phyloP scores from a whole-genome alignment of 2,888 invertebrate genomes.

The Xanthostigma xanthostigma region DNA sequence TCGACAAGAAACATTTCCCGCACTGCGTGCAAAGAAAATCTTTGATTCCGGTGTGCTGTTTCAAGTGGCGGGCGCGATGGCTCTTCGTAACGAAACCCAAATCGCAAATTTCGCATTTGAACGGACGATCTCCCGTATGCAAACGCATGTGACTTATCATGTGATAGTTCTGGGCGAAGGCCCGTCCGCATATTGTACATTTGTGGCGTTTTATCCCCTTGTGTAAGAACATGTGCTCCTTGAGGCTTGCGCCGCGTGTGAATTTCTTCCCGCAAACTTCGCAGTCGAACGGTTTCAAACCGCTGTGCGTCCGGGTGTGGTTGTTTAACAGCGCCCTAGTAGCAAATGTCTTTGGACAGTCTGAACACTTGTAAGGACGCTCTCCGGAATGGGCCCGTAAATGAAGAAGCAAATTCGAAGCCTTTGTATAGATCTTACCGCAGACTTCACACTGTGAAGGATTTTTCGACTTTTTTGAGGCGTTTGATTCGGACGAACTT shows the following conservation, averaged over 20 bases:
- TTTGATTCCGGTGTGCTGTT: neutral
- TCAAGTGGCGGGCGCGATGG: neutral
- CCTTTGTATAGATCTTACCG: neutral
- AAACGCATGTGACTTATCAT: neutral
- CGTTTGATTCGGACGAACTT: neutral
- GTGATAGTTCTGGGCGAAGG: constrained; percentile 11
- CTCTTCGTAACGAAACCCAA: neutral
- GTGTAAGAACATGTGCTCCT: neutral
- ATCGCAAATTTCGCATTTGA: neutral
- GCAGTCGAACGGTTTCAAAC: neutral
- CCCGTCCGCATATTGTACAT: constrained; percentile 15
- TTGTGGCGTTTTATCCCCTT: constrained; percentile 16
- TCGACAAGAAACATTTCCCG: neutral
- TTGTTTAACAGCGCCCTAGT: neutral
- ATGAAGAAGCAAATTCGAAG: neutral
- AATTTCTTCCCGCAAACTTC: neutral
- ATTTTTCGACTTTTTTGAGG: neutral
- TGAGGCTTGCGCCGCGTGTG: neutral
- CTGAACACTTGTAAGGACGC: constrained; percentile 16
- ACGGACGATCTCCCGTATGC: neutral
- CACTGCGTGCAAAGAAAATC: neutral
- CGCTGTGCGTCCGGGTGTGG: neutral
- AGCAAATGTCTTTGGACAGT: constrained; percentile 8
- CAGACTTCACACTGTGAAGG: neutral
- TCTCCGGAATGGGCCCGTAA: constrained; percentile 15